Evolutionary conservation across 2,797 vertebrate genomes (phyloP), one percentile per base, ranked within the genome.

Genomic region (Argentina silus): DNA sequence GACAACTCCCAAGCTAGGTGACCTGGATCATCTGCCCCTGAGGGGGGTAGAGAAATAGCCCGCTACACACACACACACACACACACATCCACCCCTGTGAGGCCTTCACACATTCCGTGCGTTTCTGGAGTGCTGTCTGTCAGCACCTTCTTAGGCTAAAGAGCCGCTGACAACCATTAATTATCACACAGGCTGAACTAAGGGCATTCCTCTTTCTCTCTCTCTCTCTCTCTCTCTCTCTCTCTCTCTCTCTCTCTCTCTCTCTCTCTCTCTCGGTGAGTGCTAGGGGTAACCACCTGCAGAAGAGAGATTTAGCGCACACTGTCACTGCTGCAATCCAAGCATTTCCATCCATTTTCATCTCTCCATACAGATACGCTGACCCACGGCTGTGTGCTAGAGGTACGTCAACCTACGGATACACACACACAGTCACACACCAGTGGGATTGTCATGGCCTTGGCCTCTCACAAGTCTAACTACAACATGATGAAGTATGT

Each of bases 111-210:
- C 86, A 90, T 91, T 91, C 89, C 81, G 83, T n/a, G 83, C 78
- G 75, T 89, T 86, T 89, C 87, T 90, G 82, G 81, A 82, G 86
- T 78, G 83, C 84, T 79, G 83, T 86, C 89, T 90, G 90, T 94
- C 92, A 94, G 82, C 88, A 14, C 85, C 87, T 89, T 88, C 89
- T 92, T 92, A 81, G 0, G 70, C 85, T 91, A 90, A 93, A 88
- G 85, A 89, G 72, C 83, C 14, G 82, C 89, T 88, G 89, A 93
- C 91, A 91, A 82, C 87, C 86, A 90, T 94, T 92, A 92, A 93
- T 94, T 92, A 93, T 91, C 88, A 85, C 80, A 65, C 72, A 66
- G 84, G 82, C 87, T 87, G 89, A 91, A 92, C 87, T 73, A 79
- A 87, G 85, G 88, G 87, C 86, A 89, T 93, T 89, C 87, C 82